A percentile compares a stretch with the other conserved stretches of the same genome.
These are phyloP conservation scores for Volucella inflata DNA, from an alignment of 2,888 invertebrate species.

Conservation along the genomic window DNA sequence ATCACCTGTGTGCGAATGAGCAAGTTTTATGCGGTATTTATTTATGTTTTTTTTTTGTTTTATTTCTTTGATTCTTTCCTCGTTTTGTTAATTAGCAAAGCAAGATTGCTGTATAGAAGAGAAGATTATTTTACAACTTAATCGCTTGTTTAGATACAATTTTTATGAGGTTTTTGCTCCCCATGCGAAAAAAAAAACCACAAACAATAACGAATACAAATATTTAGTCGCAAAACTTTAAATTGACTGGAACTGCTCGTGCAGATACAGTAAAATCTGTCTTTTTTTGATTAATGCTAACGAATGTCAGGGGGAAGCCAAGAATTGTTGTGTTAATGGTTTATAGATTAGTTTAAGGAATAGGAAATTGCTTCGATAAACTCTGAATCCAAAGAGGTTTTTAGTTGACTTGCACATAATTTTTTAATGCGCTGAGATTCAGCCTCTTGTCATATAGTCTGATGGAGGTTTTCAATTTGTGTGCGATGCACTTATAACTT, in stretches of 20 bases:
- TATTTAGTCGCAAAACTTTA: background rate
- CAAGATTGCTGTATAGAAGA: slow-evolving; percentile 13
- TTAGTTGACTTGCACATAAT: too few species aligned
- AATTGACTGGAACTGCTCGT: slow-evolving; percentile 26
- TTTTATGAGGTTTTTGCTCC: slow-evolving; percentile 61
- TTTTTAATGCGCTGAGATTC: too few species aligned
- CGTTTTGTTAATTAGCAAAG: slow-evolving; percentile 65
- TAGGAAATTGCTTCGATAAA: too few species aligned
- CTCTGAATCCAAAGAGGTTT: too few species aligned
- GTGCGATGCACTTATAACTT: too few species aligned
- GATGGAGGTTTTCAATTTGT: too few species aligned
- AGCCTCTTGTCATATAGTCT: too few species aligned
- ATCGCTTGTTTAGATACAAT: slow-evolving; percentile 62
- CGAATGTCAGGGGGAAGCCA: slow-evolving; percentile 38
- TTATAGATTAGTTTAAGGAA: slow-evolving; percentile 1
- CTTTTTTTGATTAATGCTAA: slow-evolving; percentile 23
- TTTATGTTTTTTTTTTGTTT: too few species aligned
- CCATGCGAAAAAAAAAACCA: background rate
- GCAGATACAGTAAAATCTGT: background rate
- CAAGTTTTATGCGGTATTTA: slow-evolving; percentile 39
- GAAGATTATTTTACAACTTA: slow-evolving; percentile 58
- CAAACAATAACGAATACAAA: background rate
- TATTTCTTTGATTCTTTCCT: slow-evolving; percentile 32
- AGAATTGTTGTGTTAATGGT: slow-evolving; percentile 19
- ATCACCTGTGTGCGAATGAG: slow-evolving; percentile 35